Conservation (phyloP, 2,797 vertebrate species). For the Sebastes hubbsi region DNA sequence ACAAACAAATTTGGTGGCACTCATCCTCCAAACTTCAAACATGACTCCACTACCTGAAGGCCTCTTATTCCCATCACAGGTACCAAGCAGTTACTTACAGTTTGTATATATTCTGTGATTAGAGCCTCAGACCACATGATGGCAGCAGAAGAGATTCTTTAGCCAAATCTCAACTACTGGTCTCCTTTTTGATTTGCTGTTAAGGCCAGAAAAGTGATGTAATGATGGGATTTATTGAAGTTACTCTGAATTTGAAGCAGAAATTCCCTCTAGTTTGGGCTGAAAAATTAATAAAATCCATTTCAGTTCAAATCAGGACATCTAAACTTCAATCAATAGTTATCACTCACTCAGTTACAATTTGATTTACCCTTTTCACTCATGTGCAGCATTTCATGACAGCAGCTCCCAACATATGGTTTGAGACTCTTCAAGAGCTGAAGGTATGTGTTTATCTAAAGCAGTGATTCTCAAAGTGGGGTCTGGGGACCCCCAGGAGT, state of each 20-base stretch:
- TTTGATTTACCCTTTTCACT: not conserved
- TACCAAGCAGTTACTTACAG: not conserved
- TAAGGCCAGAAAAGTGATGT: not conserved
- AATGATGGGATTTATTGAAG: not conserved
- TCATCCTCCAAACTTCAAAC: not conserved
- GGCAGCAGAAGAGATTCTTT: conserved; percentile 73
- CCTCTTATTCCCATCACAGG: not conserved
- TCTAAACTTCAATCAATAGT: not conserved
- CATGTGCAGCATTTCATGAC: not conserved
- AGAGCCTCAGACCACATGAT: conserved; percentile 67
- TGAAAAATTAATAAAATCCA: not conserved
- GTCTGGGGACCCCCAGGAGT: too few relatives aligned
- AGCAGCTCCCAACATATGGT: not conserved
- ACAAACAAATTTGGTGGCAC: not conserved
- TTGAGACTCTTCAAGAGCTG: too few relatives aligned
- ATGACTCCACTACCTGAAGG: not conserved
- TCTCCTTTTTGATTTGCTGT: not conserved
- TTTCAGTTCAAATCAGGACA: not conserved
- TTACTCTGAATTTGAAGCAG: not conserved
- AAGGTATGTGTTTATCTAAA: too few relatives aligned
- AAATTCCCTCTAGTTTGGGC: not conserved
- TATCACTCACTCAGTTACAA: not conserved
- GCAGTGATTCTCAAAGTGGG: too few relatives aligned
- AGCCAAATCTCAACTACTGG: conserved; percentile 12
- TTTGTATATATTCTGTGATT: conserved; percentile 46